Conservation (phyloP, 2,888 invertebrate species). For the Drosophila vallismaia region DNA sequence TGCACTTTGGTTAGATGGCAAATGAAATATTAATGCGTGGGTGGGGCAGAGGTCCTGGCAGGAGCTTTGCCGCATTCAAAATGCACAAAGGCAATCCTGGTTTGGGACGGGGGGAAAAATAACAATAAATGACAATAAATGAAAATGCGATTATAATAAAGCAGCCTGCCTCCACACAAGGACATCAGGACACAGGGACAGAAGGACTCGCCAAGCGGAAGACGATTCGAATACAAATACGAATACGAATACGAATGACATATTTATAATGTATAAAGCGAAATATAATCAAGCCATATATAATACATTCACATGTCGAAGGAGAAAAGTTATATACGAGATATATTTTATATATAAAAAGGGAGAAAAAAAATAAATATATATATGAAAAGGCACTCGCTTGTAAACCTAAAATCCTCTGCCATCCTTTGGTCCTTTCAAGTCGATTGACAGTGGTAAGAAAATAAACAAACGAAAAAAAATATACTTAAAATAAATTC, state of each 20-base stretch:
- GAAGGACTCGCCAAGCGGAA: slow-evolving; percentile 9
- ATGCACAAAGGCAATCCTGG: slow-evolving; percentile 49
- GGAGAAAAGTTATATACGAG: no score
- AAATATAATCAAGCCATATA: slow-evolving; percentile 66
- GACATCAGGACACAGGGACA: slow-evolving; percentile 19
- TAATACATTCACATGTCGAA: slow-evolving; percentile 14
- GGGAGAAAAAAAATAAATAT: not conserved
- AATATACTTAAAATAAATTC: not conserved
- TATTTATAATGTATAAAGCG: slow-evolving; percentile 57
- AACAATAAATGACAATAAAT: slow-evolving; percentile 40
- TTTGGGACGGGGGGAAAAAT: not conserved
- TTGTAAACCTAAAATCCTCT: slow-evolving; percentile 52
- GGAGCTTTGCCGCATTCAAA: slow-evolving; percentile 47
- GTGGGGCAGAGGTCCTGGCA: not conserved
- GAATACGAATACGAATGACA: slow-evolving; percentile 4
- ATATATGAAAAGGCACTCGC: slow-evolving; percentile 9
- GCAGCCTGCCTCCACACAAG: slow-evolving; percentile 16
- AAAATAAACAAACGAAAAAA: slow-evolving; percentile 22
- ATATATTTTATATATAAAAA: not conserved
- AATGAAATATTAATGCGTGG: slow-evolving; percentile 44
- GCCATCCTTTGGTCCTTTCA: slow-evolving; percentile 29
- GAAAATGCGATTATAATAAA: slow-evolving; percentile 43
- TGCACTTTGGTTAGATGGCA: not conserved
- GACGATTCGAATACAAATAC: slow-evolving; percentile 18
- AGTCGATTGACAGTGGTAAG: slow-evolving; percentile 19